Conservation (phyloP, 2,888 invertebrate species). For the Philhelius pedissequus region DNA sequence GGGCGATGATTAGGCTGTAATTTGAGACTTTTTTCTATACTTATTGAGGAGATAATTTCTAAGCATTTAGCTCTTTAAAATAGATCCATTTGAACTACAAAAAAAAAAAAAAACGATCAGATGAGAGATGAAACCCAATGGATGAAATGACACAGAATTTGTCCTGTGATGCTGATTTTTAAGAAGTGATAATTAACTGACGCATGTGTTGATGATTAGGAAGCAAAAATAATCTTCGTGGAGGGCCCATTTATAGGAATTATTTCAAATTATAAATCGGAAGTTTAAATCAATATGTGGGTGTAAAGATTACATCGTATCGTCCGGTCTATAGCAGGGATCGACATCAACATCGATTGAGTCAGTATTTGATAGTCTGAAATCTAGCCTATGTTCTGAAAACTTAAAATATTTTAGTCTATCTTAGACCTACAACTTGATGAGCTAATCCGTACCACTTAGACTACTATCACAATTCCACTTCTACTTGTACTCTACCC, state of each 20-base stretch:
- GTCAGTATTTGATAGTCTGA: too few species aligned
- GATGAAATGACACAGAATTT: conserved; percentile 49
- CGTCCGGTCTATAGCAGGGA: too few species aligned
- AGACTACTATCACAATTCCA: too few species aligned
- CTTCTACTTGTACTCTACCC: too few species aligned
- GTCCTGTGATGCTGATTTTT: conserved; percentile 1
- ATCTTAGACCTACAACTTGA: too few species aligned
- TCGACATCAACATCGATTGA: too few species aligned
- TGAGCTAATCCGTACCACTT: too few species aligned
- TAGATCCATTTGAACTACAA: not conserved
- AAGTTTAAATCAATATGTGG: not conserved
- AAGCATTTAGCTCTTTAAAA: not conserved
- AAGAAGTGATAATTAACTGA: conserved; percentile 57
- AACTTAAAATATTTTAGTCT: too few species aligned
- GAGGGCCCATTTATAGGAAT: conserved; percentile 38
- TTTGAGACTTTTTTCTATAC: conserved; percentile 52
- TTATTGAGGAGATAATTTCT: conserved; percentile 47
- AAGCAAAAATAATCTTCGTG: conserved; percentile 33
- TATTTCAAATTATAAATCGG: not conserved
- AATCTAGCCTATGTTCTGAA: too few species aligned
- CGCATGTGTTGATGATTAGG: conserved; percentile 43
- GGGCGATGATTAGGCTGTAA: conserved; percentile 61
- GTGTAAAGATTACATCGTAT: not conserved
- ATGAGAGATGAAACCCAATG: conserved; percentile 36
- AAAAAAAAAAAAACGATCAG: too few species aligned